These are phyloP conservation scores for Drosophila nr. perissopoda DNA, from an alignment of 2,888 invertebrate genomes.

Conservation along the genomic window DNA sequence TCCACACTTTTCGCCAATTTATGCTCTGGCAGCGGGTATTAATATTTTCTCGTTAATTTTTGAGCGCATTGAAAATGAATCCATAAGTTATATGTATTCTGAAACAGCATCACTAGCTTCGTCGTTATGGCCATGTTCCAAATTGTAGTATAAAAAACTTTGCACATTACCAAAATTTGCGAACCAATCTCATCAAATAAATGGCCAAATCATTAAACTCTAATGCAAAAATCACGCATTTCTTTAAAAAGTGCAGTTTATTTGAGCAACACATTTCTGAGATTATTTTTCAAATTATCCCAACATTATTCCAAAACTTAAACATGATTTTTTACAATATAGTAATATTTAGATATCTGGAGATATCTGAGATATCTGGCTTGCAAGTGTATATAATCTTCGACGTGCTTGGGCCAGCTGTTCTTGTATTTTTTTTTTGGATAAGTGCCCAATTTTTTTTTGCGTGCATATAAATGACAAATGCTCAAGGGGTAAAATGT, in stretches of 20 bases:
- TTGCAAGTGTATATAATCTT: not conserved
- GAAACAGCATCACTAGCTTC: not conserved
- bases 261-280: fast-evolving
- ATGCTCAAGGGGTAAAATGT: slow-evolving; percentile 66
- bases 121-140: not conserved
- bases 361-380: no score
- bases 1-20: not conserved
- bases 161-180: not conserved
- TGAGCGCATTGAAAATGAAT: not conserved
- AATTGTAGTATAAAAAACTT: not conserved
- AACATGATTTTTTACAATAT: not conserved
- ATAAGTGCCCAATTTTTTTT: slow-evolving; percentile 71
- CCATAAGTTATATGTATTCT: not conserved
- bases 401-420: not conserved
- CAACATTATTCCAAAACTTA: not conserved
- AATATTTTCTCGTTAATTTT: not conserved
- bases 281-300: not conserved
- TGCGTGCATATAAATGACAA: slow-evolving; percentile 53
- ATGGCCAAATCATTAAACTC: not conserved
- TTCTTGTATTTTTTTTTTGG: slow-evolving; percentile 55
- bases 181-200: not conserved
- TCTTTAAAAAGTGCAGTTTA: no score
- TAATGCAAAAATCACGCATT: not conserved
- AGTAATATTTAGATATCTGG: not conserved
- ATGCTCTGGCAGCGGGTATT: not conserved